These are phyloP conservation scores for Leuciscus idus DNA, from an alignment of 2,113 vertebrate genomes.

Conservation along the genomic window DNA sequence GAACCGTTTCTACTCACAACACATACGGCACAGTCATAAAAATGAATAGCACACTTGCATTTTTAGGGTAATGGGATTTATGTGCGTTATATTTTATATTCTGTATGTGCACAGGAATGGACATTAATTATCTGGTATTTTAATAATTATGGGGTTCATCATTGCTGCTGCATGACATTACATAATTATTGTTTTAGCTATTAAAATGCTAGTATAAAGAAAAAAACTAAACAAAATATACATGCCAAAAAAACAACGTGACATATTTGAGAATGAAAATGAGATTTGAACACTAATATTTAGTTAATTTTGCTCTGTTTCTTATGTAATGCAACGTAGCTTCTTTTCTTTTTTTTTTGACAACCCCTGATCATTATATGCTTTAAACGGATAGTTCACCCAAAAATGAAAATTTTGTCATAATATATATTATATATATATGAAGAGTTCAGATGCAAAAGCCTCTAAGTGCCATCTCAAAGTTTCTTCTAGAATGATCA, in stretches of 20 bases:
- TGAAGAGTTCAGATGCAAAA: too few relatives aligned
- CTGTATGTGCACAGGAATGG: neutral
- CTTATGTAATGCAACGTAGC: too few relatives aligned
- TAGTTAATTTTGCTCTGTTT: too few relatives aligned
- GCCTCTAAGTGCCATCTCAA: too few relatives aligned
- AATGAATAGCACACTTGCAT: constrained; percentile 17
- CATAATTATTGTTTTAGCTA: neutral
- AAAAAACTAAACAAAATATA: neutral
- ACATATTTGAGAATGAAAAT: neutral
- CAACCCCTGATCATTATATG: too few relatives aligned
- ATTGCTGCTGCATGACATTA: neutral
- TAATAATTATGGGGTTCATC: neutral
- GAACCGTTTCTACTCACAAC: neutral
- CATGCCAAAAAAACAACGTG: neutral
- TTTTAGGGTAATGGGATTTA: constrained; percentile 19
- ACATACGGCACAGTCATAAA: constrained; percentile 10
- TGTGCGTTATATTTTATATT: neutral
- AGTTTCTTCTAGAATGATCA: too few relatives aligned
- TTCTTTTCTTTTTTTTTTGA: too few relatives aligned
- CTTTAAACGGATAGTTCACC: too few relatives aligned
- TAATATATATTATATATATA: too few relatives aligned
- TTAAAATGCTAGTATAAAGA: neutral
- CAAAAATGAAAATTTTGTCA: too few relatives aligned
- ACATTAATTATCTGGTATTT: neutral
- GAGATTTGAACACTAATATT: neutral